Evolutionary conservation across 2,797 vertebrate species (phyloP).

Genomic region (Chelon labrosus): DNA sequence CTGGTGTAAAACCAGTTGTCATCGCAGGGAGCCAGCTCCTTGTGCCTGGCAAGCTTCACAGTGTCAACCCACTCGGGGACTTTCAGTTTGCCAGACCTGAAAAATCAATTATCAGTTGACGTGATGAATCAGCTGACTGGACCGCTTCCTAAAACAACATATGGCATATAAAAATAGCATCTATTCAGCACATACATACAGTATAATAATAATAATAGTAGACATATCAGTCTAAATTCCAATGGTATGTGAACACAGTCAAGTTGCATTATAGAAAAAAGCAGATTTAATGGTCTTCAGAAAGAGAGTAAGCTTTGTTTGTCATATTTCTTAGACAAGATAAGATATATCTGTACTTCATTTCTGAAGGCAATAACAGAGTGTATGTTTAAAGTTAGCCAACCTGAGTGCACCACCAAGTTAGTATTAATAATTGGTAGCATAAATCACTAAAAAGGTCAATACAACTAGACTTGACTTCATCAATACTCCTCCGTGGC

Average conservation of each 20-base stretch:
- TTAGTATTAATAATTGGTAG: too few relatives aligned
- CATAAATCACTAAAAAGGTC: too few relatives aligned
- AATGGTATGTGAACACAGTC: neutral
- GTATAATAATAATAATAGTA: neutral
- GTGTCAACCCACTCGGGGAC: slow-evolving; percentile 92
- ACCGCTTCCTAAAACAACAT: slow-evolving; percentile 27
- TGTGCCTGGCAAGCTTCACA: slow-evolving; percentile 90
- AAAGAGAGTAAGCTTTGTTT: neutral
- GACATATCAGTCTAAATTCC: neutral
- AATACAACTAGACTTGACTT: neutral
- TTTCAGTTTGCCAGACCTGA: slow-evolving; percentile 90
- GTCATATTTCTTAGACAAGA: neutral
- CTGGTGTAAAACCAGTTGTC: slow-evolving; percentile 92
- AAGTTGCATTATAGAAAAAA: neutral
- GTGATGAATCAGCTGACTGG: slow-evolving; percentile 29
- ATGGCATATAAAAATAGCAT: neutral
- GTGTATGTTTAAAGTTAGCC: neutral
- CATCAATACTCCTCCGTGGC: neutral
- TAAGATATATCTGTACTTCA: too few relatives aligned
- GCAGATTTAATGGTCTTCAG: neutral
- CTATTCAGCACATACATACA: neutral
- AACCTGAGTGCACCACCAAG: too few relatives aligned
- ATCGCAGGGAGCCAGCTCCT: slow-evolving; percentile 87
- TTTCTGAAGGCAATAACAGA: too few relatives aligned
- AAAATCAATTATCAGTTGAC: slow-evolving; percentile 39